Evolutionary conservation across 2,113 vertebrate species (phyloP).

Genomic region (Oceanites oceanicus): DNA sequence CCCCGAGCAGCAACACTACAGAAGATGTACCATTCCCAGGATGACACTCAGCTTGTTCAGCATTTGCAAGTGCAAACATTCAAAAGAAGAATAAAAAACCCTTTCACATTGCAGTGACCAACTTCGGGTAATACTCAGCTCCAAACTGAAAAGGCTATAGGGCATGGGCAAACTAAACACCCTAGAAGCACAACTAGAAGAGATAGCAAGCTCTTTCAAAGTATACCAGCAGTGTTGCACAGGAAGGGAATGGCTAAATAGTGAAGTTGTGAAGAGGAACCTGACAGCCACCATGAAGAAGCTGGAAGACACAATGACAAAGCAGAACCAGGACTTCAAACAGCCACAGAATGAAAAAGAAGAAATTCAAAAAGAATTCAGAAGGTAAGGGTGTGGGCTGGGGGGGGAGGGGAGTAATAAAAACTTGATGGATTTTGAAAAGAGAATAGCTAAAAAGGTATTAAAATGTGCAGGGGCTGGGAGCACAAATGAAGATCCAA

Average conservation of each 20-base stretch:
- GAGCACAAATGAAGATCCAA: background rate
- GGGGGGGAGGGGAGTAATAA: background rate
- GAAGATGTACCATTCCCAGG: background rate
- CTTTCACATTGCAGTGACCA: background rate
- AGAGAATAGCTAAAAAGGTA: constrained; percentile 2
- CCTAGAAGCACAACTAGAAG: background rate
- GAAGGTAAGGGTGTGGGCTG: background rate
- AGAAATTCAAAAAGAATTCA: constrained; percentile 9
- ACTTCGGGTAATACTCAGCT: background rate
- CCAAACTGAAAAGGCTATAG: background rate
- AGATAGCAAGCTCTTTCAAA: background rate
- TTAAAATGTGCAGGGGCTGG: background rate
- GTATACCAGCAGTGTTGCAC: background rate
- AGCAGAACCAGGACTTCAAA: constrained; percentile 23
- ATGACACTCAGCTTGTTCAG: background rate
- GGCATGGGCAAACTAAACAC: background rate
- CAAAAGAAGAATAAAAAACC: background rate
- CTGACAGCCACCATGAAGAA: background rate
- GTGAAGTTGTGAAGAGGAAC: background rate
- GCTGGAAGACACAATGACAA: constrained; percentile 5
- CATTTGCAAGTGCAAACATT: background rate
- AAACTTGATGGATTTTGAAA: constrained; percentile 11
- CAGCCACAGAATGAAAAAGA: background rate
- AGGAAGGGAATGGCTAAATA: background rate
- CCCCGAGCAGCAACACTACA: background rate